These are phyloP conservation scores for Zelostemma sp. DNA, from an alignment of 1,140 invertebrate species.

Conservation along the genomic window DNA sequence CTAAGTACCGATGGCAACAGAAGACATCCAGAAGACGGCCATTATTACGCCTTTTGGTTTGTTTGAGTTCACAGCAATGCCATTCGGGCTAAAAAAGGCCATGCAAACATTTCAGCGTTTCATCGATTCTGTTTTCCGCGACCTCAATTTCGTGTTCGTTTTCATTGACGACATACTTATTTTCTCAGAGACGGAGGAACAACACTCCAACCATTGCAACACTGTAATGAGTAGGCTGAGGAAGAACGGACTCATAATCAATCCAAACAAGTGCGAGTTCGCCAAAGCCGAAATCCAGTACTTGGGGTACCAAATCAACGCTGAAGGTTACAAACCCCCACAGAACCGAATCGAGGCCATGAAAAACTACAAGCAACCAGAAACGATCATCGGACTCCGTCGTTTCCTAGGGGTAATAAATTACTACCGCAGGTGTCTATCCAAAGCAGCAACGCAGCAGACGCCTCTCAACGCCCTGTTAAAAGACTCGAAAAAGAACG, in stretches of 20 bases:
- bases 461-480: conserved; percentile 33
- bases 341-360: background rate
- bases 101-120: background rate
- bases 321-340: background rate
- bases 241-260: background rate
- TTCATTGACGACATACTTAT: background rate
- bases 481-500: background rate
- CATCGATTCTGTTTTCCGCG: conserved; percentile 25
- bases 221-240: background rate
- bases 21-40: conserved; percentile 6
- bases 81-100: background rate
- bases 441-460: conserved; percentile 45
- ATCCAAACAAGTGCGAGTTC: background rate
- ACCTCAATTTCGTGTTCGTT: conserved; percentile 42
- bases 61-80: background rate
- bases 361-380: conserved; percentile 28
- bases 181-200: background rate
- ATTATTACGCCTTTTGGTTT: conserved; percentile 2
- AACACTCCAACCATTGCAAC: background rate
- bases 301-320: background rate
- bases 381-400: conserved; percentile 14
- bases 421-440: conserved; percentile 43
- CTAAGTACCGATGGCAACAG: conserved; percentile 35
- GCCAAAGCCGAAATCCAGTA: background rate
- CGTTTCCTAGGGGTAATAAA: conserved; percentile 37